Evolutionary conservation across 2,888 invertebrate species (phyloP), one percentile per base, ranked within the genome.

Genomic region (Bedellia somnulentella): DNA sequence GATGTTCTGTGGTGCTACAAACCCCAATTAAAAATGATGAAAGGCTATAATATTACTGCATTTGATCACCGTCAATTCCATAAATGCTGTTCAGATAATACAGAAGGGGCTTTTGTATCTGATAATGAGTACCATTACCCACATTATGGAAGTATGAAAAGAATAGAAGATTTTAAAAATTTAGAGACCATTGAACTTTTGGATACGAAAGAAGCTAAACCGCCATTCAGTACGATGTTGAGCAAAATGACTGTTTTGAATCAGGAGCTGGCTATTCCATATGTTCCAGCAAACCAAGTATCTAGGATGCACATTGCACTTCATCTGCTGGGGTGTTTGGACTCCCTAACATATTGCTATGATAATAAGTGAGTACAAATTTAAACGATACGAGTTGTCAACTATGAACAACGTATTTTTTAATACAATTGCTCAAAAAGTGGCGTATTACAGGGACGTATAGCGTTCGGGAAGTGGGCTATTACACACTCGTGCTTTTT

Each of bases 1-100:
- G 93, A 96, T 61, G 87, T 95, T 0, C 73, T 98, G 2, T 98
- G 97, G 97, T 89, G 92, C 43, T 97, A 86, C 44, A 83, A 87
- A 53, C 84, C 86, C 0, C 68, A 80, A 15, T 83, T 60, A 56
- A 61, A 70, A 27, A 55, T 80, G 18, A 76, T 93, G 44, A 80
- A 80, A 33, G 90, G 91, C 48, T 92, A 88, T 62, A 94, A 93
- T 57, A 86, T 93, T 4, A 79, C 93, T 28, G 86, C 87, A 0
- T 85, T 87, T 30, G 92, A 93, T 51, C 81, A 79, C 1, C 64
- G 68, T 34, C 66, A 66, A 37, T 44, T 64, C 1, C 67, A 64
- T 24, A 48, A 61, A n/a, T 61, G 63, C 36, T 58, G 57, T 30
- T 52, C 51, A 15, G 64, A 63, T 2, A 45, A 54, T 1, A 57